Percentiles rank a stretch among this genome's conserved stretches.
Conservation (phyloP, 2,113 vertebrate genomes). For the Castor canadensis region DNA sequence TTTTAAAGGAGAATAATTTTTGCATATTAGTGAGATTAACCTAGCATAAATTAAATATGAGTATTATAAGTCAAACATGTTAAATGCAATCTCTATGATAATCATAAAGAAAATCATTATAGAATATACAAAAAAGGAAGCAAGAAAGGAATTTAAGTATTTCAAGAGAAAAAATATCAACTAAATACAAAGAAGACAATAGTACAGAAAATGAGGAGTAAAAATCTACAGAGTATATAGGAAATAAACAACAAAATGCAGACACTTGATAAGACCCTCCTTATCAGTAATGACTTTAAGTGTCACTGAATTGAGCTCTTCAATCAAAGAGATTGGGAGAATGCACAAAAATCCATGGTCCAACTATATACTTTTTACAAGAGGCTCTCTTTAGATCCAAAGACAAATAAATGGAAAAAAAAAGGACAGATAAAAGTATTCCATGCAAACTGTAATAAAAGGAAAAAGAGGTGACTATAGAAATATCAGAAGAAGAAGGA, state of each 20-base stretch:
- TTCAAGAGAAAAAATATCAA: background rate
- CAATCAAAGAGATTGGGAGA: too few species aligned
- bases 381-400: background rate
- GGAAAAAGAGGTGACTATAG: background rate
- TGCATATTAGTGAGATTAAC: background rate
- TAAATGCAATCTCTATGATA: background rate
- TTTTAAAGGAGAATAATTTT: background rate
- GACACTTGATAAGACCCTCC: background rate
- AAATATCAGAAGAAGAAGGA: background rate
- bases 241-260: too few species aligned
- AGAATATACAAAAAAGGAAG: background rate
- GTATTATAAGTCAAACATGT: too few species aligned
- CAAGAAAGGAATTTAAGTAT: background rate
- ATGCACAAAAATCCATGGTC: too few species aligned
- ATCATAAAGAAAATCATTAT: background rate
- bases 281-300: background rate
- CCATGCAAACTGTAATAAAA: background rate
- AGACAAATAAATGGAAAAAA: background rate
- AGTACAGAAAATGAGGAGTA: background rate
- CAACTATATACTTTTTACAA: too few species aligned
- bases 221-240: too few species aligned
- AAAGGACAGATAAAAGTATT: background rate
- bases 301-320: too few species aligned
- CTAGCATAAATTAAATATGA: background rate
- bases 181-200: background rate